phyloP scores from a whole-genome alignment of 1,140 invertebrate species.

The Procambarus virginalis region DNA sequence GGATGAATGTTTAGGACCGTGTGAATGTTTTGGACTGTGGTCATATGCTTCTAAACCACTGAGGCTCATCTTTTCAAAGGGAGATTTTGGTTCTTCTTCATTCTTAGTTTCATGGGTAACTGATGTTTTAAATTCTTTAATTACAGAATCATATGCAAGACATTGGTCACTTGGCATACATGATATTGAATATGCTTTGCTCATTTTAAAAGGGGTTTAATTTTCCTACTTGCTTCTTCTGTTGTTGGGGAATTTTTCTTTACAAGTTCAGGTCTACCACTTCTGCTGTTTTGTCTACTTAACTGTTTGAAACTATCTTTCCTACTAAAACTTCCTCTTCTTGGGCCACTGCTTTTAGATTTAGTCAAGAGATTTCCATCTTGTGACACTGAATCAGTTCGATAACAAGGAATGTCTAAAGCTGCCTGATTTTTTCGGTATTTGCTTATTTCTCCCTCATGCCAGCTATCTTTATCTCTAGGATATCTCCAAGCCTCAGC shows the following conservation, averaged over 20 bases:
- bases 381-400: neutral
- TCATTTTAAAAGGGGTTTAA: constrained; percentile 20
- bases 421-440: neutral
- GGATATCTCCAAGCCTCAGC: constrained; percentile 55
- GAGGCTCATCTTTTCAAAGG: constrained; percentile 22
- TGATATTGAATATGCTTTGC: constrained; percentile 50
- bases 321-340: constrained; percentile 19
- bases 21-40: constrained; percentile 32
- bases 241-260: constrained; percentile 38
- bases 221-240: constrained; percentile 9
- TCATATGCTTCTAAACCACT: constrained; percentile 52
- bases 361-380: constrained; percentile 1
- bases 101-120: constrained; percentile 27
- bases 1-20: constrained; percentile 20
- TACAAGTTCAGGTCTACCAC: constrained; percentile 1
- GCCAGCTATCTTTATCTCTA: constrained; percentile 41
- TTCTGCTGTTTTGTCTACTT: constrained; percentile 21
- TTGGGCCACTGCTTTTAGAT: constrained; percentile 14
- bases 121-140: constrained; percentile 43
- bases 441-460: constrained; percentile 42
- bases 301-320: constrained; percentile 44
- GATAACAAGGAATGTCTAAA: neutral
- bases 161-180: constrained; percentile 52
- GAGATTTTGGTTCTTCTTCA: constrained; percentile 36
- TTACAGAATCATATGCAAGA: constrained; percentile 49